These are phyloP conservation scores for Pachliopta kotzebuea DNA, from an alignment of 2,888 invertebrate genomes.

Conservation along the genomic window DNA sequence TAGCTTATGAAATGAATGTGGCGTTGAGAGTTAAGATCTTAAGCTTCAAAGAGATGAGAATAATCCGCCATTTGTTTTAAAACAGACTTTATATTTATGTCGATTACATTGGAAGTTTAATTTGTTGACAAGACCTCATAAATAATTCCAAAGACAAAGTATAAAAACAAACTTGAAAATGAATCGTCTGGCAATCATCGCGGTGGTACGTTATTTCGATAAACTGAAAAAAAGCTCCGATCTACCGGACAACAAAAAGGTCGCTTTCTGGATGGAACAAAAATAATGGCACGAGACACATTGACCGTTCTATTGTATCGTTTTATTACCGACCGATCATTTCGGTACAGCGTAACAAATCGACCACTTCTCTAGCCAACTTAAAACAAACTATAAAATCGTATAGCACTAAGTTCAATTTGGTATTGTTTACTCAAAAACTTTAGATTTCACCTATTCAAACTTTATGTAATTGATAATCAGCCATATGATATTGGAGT, in stretches of 20 bases:
- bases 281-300: constrained; percentile 76
- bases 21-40: neutral
- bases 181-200: constrained; percentile 39
- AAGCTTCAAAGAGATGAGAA: too few species aligned
- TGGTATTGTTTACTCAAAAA: constrained; percentile 21
- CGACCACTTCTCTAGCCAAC: constrained; percentile 27
- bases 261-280: constrained; percentile 46
- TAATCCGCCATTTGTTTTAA: too few species aligned
- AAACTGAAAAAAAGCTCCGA: constrained; percentile 50
- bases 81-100: too few species aligned
- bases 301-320: constrained; percentile 64
- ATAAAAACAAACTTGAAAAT: constrained; percentile 23
- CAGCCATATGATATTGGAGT: neutral
- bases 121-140: neutral
- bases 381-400: constrained; percentile 29
- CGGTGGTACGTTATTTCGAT: constrained; percentile 53
- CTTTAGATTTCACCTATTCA: constrained; percentile 27
- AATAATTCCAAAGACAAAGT: constrained; percentile 3
- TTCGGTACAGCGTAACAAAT: constrained; percentile 59
- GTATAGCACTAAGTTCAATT: constrained; percentile 30
- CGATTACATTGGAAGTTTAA: neutral
- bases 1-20: neutral
- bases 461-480: neutral
- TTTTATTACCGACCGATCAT: constrained; percentile 65
- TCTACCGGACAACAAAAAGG: constrained; percentile 45